Conservation (phyloP, 2,113 vertebrate genomes). For the Protobothrops mucrosquamatus region DNA sequence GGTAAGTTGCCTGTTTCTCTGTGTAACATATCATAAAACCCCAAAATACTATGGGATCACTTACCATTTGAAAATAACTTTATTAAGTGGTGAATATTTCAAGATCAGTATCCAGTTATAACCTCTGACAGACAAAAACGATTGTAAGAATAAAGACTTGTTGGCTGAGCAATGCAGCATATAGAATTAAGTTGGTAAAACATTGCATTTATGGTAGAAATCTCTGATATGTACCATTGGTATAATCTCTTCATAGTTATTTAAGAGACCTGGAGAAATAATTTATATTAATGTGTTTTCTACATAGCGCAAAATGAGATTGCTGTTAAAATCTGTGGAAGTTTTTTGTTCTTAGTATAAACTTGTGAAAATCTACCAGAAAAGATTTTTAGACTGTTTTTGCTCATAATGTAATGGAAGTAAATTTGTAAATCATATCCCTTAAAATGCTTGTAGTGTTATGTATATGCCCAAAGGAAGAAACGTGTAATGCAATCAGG, state of each 20-base stretch:
- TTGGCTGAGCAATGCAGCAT: not conserved
- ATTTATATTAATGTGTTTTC: not conserved
- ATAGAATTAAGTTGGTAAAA: not conserved
- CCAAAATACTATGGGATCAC: not conserved
- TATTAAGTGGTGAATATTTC: not conserved
- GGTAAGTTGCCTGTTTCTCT: conserved; percentile 67
- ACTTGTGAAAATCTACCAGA: not conserved
- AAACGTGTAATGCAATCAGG: not conserved
- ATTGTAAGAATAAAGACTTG: not conserved
- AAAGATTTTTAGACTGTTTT: not conserved
- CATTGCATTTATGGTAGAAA: not conserved
- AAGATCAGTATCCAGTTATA: not conserved
- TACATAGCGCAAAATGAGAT: not conserved
- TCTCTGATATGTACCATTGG: not conserved
- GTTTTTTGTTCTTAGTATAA: not conserved
- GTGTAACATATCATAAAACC: not conserved
- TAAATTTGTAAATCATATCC: not conserved
- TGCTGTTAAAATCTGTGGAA: not conserved
- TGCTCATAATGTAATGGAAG: not conserved
- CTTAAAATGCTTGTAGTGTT: not conserved
- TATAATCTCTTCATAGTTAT: not conserved
- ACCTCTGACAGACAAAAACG: not conserved
- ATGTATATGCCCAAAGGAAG: not conserved
- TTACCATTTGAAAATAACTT: not conserved
- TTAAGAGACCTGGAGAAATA: not conserved